Evolutionary conservation across 2,113 vertebrate genomes (phyloP).

Genomic region (Myotis yumanensis): DNA sequence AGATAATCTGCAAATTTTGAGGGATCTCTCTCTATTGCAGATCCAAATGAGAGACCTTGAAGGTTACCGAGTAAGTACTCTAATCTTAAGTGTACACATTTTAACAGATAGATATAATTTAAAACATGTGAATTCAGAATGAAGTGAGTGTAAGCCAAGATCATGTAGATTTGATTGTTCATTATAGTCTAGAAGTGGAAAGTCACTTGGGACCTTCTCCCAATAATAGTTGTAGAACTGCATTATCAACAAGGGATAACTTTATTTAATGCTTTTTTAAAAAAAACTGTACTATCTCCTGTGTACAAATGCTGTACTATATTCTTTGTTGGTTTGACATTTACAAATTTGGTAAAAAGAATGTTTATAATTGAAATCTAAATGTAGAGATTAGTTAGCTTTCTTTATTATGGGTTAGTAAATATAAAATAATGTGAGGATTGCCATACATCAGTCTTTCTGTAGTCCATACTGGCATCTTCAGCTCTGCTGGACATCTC

Average conservation of each 20-base stretch:
- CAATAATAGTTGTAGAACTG: background rate
- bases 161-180: background rate
- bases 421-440: background rate
- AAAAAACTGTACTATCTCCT: background rate
- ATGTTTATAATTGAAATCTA: constrained; percentile 18
- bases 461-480: background rate
- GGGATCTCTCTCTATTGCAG: constrained; percentile 87
- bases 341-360: constrained; percentile 24
- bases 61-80: constrained; percentile 86
- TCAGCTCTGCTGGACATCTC: background rate
- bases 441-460: background rate
- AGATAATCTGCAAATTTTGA: constrained; percentile 87
- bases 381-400: background rate
- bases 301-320: background rate
- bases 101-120: background rate
- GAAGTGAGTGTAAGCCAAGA: background rate
- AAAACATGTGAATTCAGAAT: constrained; percentile 25
- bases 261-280: constrained; percentile 16
- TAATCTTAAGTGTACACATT: constrained; percentile 8
- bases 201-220: background rate
- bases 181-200: background rate
- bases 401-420: constrained; percentile 20
- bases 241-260: background rate
- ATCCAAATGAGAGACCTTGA: constrained; percentile 89
- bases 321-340: constrained; percentile 15